Base-by-base conservation (phyloP, 2,888 invertebrate species). In the Lamellibrachia satsuma region DNA sequence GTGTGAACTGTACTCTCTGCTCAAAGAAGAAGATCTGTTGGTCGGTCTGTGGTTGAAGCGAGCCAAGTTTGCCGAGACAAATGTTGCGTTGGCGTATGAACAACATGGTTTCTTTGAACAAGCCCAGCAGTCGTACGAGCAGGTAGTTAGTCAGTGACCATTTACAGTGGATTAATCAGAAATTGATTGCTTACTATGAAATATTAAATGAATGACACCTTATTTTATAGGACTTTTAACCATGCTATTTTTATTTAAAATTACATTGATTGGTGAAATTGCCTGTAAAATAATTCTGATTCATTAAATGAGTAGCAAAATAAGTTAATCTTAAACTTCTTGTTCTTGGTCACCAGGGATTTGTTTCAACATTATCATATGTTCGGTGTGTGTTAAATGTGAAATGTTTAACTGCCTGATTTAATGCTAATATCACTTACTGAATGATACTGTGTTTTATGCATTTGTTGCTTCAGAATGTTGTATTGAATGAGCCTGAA, bases 11-110 rank as follows among this genome's bases (percentile, higher is more conserved):
- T 99, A 99, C 96, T 97, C 98, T n/a, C 97, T 98, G 55, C 97
- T 99, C 92, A 98, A 98, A 96, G 99, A 99, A 96, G 99, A 99
- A 95, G 99, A 99, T 96, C 98, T 99, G 97, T 99, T 99, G 98
- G 98, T 98, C 0, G 99, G 99, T 0, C 96, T 99, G 93, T 99
- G 99, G 99, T 98, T 98, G 95, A 98, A 98, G 95, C 98, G 99
- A 95, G 98, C 99, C 1, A 98, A 98, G 94, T 99, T 98, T 96
- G 97, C 98, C 8, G 99, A 99, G 96, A 99, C 99, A 0, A 97
- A 98, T 94, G 97, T 98, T 52, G 99, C 98, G 0, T 98, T 99
- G 93, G 98, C 98, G 0, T 98, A 98, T 95, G 99, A 99, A 96
- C 99, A 99, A 96, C 99, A 99, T 97, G 99, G 99, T 22, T 98